Percentiles rank a stretch among this genome's conserved stretches.
Evolutionary conservation across 1,140 invertebrate species (phyloP).

Genomic region (Danaus melanippus): DNA sequence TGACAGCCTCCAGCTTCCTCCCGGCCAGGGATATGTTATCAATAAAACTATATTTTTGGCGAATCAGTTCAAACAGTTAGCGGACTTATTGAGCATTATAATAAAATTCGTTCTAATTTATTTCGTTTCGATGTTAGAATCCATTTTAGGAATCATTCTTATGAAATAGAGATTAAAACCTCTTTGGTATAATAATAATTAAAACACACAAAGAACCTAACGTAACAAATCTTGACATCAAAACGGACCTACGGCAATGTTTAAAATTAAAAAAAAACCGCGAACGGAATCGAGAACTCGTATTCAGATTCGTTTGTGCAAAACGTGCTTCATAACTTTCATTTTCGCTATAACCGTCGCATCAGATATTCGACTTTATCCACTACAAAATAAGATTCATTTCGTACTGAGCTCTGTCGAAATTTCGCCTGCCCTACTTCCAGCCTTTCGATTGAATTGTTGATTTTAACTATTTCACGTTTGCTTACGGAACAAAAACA

Average conservation of each 20-base stretch:
- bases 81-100: too few species aligned
- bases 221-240: slow-evolving; percentile 4
- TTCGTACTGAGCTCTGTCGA: slow-evolving; percentile 22
- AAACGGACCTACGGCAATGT: slow-evolving; percentile 22
- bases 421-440: slow-evolving; percentile 64
- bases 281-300: slow-evolving; percentile 43
- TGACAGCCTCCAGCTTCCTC: too few species aligned
- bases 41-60: too few species aligned
- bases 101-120: too few species aligned
- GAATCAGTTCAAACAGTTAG: too few species aligned
- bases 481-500: slow-evolving; percentile 44
- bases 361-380: slow-evolving; percentile 23
- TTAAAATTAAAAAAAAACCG: slow-evolving; percentile 23
- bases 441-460: slow-evolving; percentile 53
- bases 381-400: slow-evolving; percentile 11
- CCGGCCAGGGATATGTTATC: too few species aligned
- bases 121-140: too few species aligned
- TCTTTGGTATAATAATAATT: too few species aligned
- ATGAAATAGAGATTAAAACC: too few species aligned
- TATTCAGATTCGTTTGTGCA: slow-evolving; percentile 64
- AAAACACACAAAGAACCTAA: too few species aligned
- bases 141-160: too few species aligned
- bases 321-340: slow-evolving; percentile 63
- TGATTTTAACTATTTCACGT: slow-evolving; percentile 59
- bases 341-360: slow-evolving; percentile 40